Evolutionary conservation across 2,888 invertebrate genomes (phyloP).

Genomic region (Noctua pronuba): DNA sequence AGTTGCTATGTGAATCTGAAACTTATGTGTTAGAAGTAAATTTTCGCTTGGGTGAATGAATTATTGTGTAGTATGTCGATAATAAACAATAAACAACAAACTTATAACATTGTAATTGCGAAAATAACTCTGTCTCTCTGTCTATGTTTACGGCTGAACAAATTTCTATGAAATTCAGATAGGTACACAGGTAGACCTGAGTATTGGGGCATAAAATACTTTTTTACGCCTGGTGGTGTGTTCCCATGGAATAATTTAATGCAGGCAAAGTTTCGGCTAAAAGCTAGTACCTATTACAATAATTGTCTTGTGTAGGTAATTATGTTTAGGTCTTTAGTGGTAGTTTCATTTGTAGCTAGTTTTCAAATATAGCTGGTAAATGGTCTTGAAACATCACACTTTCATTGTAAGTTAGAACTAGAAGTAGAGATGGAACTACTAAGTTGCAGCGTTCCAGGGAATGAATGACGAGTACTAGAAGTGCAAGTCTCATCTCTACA

Average conservation of each 20-base stretch:
- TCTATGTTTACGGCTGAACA: not conserved
- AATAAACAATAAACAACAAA: not conserved
- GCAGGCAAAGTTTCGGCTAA: not conserved
- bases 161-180: not conserved
- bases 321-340: not conserved
- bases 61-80: not conserved
- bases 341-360: not conserved
- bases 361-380: not conserved
- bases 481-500: slow-evolving; percentile 17
- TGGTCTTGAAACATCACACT: slow-evolving; percentile 8
- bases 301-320: not conserved
- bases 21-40: not conserved
- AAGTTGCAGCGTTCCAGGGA: slow-evolving; percentile 18
- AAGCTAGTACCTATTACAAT: too few relatives aligned
- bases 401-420: not conserved
- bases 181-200: not conserved
- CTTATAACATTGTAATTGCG: not conserved
- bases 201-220: not conserved
- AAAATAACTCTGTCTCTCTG: not conserved
- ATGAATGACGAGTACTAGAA: slow-evolving; percentile 26
- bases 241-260: not conserved
- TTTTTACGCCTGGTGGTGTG: not conserved
- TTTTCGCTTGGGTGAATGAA: not conserved
- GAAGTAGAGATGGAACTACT: slow-evolving; percentile 12
- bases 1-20: slow-evolving; percentile 4